Conservation (phyloP, 2,888 invertebrate species). For the Hartigia nigra region DNA sequence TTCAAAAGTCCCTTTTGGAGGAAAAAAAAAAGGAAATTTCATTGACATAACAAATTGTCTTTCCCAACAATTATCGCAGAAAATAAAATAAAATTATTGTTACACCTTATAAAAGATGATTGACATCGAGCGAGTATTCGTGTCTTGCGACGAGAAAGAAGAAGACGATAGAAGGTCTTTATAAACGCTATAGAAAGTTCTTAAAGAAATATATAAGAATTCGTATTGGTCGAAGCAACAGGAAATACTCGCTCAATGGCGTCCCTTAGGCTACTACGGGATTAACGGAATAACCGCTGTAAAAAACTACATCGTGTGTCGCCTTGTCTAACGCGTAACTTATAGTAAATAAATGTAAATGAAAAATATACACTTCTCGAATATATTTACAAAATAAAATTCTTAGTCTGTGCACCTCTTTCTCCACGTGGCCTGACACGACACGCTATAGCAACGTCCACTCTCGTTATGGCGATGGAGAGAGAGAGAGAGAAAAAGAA, state of each 20-base stretch:
- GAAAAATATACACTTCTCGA: conserved; percentile 49
- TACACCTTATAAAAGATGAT: neutral
- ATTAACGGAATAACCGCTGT: neutral
- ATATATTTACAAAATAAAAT: conserved; percentile 34
- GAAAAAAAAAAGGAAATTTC: neutral
- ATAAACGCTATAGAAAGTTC: neutral
- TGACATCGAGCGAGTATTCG: neutral
- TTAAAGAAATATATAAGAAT: neutral
- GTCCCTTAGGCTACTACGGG: neutral
- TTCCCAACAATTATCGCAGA: neutral
- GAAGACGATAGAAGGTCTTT: neutral
- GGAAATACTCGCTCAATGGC: neutral
- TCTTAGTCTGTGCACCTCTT: neutral
- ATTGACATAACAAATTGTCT: neutral
- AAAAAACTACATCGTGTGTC: neutral
- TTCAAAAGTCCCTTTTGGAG: neutral
- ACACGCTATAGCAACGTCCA: neutral
- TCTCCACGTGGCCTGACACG: neutral
- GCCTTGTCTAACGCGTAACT: neutral
- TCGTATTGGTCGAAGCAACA: neutral
- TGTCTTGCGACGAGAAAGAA: neutral
- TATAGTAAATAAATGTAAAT: conserved; percentile 38
- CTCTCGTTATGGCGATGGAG: neutral
- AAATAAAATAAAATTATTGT: neutral
- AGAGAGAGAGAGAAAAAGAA: neutral